Conservation (phyloP, 1,140 invertebrate species). For the Propsilocerus akamusi region DNA sequence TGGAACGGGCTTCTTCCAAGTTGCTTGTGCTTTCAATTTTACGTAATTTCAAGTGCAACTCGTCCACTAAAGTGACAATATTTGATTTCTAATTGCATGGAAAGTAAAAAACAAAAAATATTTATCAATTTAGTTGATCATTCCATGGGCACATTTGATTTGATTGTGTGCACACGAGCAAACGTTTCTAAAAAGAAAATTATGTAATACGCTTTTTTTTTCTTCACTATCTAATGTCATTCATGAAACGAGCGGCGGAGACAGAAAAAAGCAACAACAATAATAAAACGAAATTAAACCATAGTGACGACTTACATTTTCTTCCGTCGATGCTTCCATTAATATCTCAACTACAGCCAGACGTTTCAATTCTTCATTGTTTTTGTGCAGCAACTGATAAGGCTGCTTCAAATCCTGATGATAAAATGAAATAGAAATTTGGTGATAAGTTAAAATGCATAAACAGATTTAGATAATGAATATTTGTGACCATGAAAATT, state of each 20-base stretch:
- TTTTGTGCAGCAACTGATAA: slow-evolving; percentile 12
- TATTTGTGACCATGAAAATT: not conserved
- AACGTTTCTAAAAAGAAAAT: slow-evolving; percentile 27
- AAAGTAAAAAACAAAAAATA: slow-evolving; percentile 6
- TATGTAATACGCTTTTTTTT: slow-evolving; percentile 6
- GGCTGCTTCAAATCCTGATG: slow-evolving; percentile 7
- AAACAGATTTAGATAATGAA: not conserved
- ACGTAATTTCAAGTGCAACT: slow-evolving; percentile 13
- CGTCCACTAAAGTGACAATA: slow-evolving; percentile 29
- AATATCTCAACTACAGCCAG: slow-evolving; percentile 33
- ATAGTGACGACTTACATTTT: slow-evolving; percentile 26
- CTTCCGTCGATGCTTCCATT: slow-evolving; percentile 27
- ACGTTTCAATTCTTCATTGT: slow-evolving; percentile 28
- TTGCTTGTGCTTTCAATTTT: not conserved
- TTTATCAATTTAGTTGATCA: not conserved
- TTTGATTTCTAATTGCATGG: slow-evolving; percentile 20
- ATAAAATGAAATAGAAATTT: slow-evolving; percentile 1
- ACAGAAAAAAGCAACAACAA: not conserved
- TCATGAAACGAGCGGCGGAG: not conserved
- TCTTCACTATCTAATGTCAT: not conserved
- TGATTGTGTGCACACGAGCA: slow-evolving; percentile 24
- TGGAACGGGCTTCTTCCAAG: not conserved
- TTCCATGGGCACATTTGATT: not conserved
- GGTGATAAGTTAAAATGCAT: not conserved
- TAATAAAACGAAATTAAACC: slow-evolving; percentile 5